Evolutionary conservation across 2,888 invertebrate genomes (phyloP).

Genomic region (Micropterix aruncella): DNA sequence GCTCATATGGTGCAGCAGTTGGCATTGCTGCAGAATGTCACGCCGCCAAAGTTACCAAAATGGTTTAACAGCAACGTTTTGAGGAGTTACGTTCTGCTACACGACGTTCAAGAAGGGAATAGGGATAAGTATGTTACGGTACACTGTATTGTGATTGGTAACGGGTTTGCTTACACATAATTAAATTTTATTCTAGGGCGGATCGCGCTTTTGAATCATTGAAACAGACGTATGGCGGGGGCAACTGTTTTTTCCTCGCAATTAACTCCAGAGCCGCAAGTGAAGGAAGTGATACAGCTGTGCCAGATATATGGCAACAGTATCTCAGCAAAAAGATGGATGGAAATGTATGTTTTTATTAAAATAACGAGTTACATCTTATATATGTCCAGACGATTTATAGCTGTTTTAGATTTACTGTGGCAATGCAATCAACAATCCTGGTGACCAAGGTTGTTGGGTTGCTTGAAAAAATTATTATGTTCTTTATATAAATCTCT

Average conservation of each 20-base stretch:
- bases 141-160: neutral
- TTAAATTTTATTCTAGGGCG: constrained; percentile 44
- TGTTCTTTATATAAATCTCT: too few relatives aligned
- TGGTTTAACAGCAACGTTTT: constrained; percentile 71
- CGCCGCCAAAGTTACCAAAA: constrained; percentile 67
- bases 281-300: constrained; percentile 34
- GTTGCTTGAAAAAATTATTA: too few relatives aligned
- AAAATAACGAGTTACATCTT: too few relatives aligned
- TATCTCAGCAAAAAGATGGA: constrained; percentile 51
- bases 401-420: too few relatives aligned
- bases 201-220: constrained; percentile 71
- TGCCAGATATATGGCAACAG: constrained; percentile 77
- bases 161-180: constrained; percentile 3
- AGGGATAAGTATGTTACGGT: constrained; percentile 56
- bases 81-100: constrained; percentile 79
- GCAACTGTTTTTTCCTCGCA: constrained; percentile 77
- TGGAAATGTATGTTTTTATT: constrained; percentile 22
- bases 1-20: constrained; percentile 67
- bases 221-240: constrained; percentile 74
- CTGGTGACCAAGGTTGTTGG: too few relatives aligned
- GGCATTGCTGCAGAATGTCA: constrained; percentile 60
- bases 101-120: constrained; percentile 65
- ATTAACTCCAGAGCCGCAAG: constrained; percentile 69
- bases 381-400: too few relatives aligned
- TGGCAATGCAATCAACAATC: too few relatives aligned